These are phyloP conservation scores for Drosophila pullipes DNA, from an alignment of 2,888 invertebrate genomes.

Conservation along the genomic window DNA sequence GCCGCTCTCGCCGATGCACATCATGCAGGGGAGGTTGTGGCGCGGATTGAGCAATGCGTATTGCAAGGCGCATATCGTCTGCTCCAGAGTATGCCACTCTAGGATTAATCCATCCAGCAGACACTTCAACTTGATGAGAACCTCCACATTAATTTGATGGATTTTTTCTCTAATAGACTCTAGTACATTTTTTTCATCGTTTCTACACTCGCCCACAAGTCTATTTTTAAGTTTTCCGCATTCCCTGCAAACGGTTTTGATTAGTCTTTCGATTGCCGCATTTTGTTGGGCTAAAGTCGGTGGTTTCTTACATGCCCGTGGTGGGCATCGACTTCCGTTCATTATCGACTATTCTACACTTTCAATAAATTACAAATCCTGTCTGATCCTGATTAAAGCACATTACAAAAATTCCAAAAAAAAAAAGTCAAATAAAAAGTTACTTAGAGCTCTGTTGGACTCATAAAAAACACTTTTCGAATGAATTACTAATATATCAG, in stretches of 20 bases:
- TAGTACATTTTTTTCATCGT: too few species aligned
- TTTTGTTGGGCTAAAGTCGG: background rate
- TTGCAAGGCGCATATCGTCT: background rate
- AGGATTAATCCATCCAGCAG: too few species aligned
- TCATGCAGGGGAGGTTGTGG: background rate
- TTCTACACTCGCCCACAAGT: too few species aligned
- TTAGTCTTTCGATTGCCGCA: fast-evolving
- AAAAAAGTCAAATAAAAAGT: background rate
- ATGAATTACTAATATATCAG: background rate
- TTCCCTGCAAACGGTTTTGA: background rate
- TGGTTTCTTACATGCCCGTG: background rate
- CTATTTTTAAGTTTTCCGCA: background rate
- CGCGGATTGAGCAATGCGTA: background rate
- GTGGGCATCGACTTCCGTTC: background rate
- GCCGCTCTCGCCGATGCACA: background rate
- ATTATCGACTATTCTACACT: background rate
- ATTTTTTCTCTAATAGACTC: too few species aligned
- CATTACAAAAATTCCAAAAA: background rate
- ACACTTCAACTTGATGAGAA: too few species aligned
- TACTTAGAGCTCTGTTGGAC: background rate
- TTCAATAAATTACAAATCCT: background rate
- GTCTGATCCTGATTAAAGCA: background rate
- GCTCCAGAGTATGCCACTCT: background rate
- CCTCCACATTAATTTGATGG: too few species aligned
- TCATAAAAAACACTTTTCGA: background rate